A percentile compares a stretch with the other conserved stretches of the same genome.
Evolutionary conservation across 2,888 invertebrate genomes (phyloP).

Genomic region (Papilio elwesi): DNA sequence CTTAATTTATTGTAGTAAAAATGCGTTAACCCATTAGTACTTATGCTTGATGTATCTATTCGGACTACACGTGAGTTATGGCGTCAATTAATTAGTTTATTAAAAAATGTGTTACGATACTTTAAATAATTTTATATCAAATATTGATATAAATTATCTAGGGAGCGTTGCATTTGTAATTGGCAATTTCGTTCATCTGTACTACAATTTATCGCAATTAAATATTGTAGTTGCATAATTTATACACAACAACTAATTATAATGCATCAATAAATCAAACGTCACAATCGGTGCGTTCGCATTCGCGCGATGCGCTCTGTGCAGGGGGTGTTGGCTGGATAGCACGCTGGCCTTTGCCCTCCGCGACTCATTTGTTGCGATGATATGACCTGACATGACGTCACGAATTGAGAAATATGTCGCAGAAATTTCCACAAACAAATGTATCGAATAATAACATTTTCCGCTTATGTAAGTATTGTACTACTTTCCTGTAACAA

Average conservation of each 20-base stretch:
- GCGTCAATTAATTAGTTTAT: no score
- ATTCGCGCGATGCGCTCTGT: constrained; percentile 17
- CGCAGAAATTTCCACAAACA: constrained; percentile 19
- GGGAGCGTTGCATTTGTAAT: neutral
- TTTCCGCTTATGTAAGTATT: neutral
- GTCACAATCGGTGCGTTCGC: constrained; percentile 14
- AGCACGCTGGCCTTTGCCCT: constrained; percentile 35
- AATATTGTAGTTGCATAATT: constrained; percentile 29
- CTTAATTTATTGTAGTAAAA: no score
- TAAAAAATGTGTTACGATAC: no score
- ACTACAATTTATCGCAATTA: constrained; percentile 16
- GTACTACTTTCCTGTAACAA: neutral
- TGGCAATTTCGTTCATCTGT: neutral
- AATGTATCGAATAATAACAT: neutral
- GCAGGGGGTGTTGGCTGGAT: constrained; percentile 39
- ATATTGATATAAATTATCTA: neutral
- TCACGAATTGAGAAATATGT: constrained; percentile 10
- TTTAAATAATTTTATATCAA: no score
- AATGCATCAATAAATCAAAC: constrained; percentile 26
- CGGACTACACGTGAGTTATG: no score
- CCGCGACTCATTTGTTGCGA: constrained; percentile 14
- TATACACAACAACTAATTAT: constrained; percentile 22
- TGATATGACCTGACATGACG: constrained; percentile 28
- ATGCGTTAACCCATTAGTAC: no score
- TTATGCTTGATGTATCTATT: no score